Evolutionary conservation across 2,888 invertebrate species (phyloP), one percentile per base, ranked within the genome.

Genomic region (Pyrrhopygopsis socrates): DNA sequence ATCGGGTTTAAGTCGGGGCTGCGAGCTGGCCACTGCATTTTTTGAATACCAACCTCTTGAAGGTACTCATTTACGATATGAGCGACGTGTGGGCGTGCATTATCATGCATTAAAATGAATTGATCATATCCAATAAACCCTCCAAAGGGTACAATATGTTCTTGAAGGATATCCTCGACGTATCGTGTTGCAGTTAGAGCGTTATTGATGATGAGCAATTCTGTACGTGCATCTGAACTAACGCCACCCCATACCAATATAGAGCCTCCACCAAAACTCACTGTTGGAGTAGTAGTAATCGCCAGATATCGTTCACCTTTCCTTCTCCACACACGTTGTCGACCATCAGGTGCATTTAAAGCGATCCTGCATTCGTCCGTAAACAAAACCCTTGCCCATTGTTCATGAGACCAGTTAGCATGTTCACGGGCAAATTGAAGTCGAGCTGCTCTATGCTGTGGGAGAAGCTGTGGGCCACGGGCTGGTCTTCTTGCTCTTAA

Each of bases 1-100:
- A 89, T 89, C 0, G 88, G 86, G 50, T 88, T 88, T 63, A 90
- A 77, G 85, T 89, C 88, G 15, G 87, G 88, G 54, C 88, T 89
- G 41, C 68, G 83, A 60, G 83, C 86, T 79, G 83, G 87, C 85
- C 83, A 90, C 29, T 84, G 41, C 68, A 87, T 77, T 73, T 73
- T 88, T 77, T 71, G 76, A 67, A 89, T 70, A 70, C 70, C 45
- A 18, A 76, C 65, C 38, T 76, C 71, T 50, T 73, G 71, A 65
- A 81, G 73, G 65, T 76, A 78, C n/a, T 78, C 58, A n/a, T 58
- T 41, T 27, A 75, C 68, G 50, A 9, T 18, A 27, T 29, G 65
- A 34, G 81, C 81, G 20, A 75, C 67, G 54, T 81, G 74, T 38
- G 75, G 75, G 29, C 73, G 65, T 41, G 73, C 71, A 45, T 68